Evolutionary conservation across 2,113 vertebrate species (phyloP), one percentile per base, ranked within the genome.

Genomic region (Tragelaphus imberbis): DNA sequence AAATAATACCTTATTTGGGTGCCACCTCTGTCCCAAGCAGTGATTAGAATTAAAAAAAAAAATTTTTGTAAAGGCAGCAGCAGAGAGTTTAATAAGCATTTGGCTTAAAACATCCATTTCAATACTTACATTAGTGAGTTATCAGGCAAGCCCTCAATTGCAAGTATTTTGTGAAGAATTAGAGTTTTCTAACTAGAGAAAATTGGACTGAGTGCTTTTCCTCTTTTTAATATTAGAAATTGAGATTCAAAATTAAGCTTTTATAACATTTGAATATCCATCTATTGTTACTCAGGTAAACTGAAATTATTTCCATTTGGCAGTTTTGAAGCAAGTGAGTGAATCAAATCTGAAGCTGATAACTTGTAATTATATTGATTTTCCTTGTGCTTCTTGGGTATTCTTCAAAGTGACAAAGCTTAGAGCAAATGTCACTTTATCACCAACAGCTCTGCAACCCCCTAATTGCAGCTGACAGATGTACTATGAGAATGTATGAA

Each of bases 361-460:
- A 98, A 97, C 93, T 98, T 98, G 79, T 80, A 98, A 98, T 98
- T 98, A 97, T 61, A 96, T 96, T 97, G 97, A 98, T 98, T 98
- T 98, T 92, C 59, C 96, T 98, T 98, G 98, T 97, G 51, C 92
- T 98, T 80, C 94, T 96, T 96, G 96, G 44, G 51, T 98, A 94
- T 89, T 98, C 96, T 98, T 99, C 94, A 97, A 95, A 97, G 95
- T 97, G 93, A 96, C 91, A 96, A 56, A 96, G 59, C 88, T 94
- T 95, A 79, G 94, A 97, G 97, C 80, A 97, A 95, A 96, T 91
- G 90, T 95, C 95, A 59, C 91, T 96, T 97, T 85, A 94, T 97
- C 95, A 98, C 55, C 91, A 95, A 65, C 40, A 97, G 88, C 88
- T 90, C 84, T 95, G 90, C 17, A 84, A 25, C 21, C 84, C 3